phyloP scores from a whole-genome alignment of 2,888 invertebrate genomes.

The Ornithoptera alexandrae region DNA sequence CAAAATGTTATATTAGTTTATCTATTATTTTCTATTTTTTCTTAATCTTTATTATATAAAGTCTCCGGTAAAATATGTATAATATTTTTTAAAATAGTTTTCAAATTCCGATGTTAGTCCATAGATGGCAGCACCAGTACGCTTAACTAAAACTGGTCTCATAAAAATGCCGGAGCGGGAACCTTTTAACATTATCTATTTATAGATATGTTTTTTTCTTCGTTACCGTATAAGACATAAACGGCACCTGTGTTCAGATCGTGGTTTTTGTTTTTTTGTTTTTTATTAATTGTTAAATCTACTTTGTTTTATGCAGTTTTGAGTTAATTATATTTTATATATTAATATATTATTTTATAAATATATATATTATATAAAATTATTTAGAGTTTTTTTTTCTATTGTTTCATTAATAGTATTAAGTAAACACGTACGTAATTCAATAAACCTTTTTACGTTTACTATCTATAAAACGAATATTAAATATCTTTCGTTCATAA shows the following conservation, averaged over 20 bases:
- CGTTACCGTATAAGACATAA: conserved; percentile 30
- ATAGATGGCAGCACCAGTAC: conserved; percentile 32
- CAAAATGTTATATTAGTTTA: too few species aligned
- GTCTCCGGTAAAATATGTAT: too few species aligned
- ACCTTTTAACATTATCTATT: conserved; percentile 25
- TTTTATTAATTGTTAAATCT: conserved; percentile 23
- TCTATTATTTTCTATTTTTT: too few species aligned
- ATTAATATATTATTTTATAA: too few species aligned
- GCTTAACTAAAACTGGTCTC: conserved; percentile 21
- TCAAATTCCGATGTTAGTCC: background rate
- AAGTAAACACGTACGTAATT: too few species aligned
- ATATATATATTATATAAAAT: too few species aligned
- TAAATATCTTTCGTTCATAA: too few species aligned
- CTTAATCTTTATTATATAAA: too few species aligned
- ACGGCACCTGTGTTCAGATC: conserved; percentile 26
- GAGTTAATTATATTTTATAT: background rate
- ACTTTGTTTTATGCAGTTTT: background rate
- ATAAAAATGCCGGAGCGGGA: conserved; percentile 15
- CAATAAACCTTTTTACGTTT: too few species aligned
- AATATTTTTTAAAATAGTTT: background rate
- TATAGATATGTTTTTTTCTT: conserved; percentile 29
- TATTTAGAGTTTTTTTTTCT: too few species aligned
- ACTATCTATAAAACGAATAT: too few species aligned
- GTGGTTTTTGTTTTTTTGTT: conserved; percentile 22
- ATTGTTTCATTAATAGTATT: too few species aligned